Conservation (phyloP, 1,140 invertebrate species). For the Apis dorsata region DNA sequence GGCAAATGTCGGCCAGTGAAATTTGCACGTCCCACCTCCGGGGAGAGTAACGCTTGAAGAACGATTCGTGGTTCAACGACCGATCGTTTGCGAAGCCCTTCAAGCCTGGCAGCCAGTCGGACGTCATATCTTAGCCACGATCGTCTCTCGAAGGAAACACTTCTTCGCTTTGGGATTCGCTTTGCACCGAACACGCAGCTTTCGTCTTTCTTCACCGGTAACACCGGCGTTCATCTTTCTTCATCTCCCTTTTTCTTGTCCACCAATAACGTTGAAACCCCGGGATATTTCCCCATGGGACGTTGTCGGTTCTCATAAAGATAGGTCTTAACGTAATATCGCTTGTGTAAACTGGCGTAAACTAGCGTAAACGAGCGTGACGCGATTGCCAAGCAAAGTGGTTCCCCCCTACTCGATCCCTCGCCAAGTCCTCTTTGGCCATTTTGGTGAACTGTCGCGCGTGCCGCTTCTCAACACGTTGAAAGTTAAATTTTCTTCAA, state of each 20-base stretch:
- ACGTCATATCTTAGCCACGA: slow-evolving; percentile 44
- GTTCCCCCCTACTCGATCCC: background rate
- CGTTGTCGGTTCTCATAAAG: slow-evolving; percentile 19
- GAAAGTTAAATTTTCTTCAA: too few species aligned
- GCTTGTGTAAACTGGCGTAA: slow-evolving; percentile 46
- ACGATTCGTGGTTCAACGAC: slow-evolving; percentile 46
- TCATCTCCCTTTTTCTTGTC: background rate
- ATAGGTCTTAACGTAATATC: slow-evolving; percentile 38
- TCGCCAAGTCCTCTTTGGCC: background rate
- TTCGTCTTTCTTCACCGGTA: background rate
- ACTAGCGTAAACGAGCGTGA: slow-evolving; percentile 51
- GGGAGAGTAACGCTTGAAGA: slow-evolving; percentile 25
- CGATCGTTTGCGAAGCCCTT: slow-evolving; percentile 50
- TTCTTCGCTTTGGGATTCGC: slow-evolving; percentile 33
- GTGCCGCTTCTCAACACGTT: background rate
- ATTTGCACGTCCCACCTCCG: background rate
- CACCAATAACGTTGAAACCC: slow-evolving; percentile 16
- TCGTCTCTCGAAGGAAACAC: slow-evolving; percentile 40
- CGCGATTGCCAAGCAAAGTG: slow-evolving; percentile 24
- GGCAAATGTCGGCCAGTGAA: slow-evolving; percentile 16
- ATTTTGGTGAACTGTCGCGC: background rate
- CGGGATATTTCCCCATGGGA: background rate
- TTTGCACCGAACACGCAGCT: background rate
- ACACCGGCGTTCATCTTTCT: background rate
- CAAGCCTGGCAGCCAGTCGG: slow-evolving; percentile 41